phyloP scores from a whole-genome alignment of 2,888 invertebrate genomes.

The Oligia latruncula region DNA sequence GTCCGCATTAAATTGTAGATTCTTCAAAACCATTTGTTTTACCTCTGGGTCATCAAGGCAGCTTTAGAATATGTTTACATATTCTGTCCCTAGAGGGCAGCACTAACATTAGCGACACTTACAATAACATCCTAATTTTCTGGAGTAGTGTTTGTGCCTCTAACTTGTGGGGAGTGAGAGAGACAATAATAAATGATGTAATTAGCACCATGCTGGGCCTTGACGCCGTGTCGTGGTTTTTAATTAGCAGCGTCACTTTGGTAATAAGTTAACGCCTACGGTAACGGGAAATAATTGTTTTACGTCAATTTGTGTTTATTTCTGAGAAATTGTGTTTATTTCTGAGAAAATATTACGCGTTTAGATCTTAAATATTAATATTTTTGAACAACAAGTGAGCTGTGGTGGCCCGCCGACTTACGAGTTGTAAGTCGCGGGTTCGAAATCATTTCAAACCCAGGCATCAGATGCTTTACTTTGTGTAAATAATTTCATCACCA shows the following conservation, averaged over 20 bases:
- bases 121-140: conserved; percentile 40
- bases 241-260: conserved; percentile 52
- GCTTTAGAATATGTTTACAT: neutral
- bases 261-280: conserved; percentile 33
- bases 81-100: neutral
- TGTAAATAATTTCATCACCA: too few species aligned
- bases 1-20: too few species aligned
- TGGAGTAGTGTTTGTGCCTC: conserved; percentile 18
- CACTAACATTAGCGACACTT: neutral
- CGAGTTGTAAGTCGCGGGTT: too few species aligned
- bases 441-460: too few species aligned
- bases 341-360: neutral
- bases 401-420: too few species aligned
- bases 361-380: neutral
- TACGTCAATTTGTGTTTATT: conserved; percentile 13
- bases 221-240: conserved; percentile 45
- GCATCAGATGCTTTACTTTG: too few species aligned
- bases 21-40: too few species aligned
- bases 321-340: conserved; percentile 7
- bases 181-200: conserved; percentile 63
- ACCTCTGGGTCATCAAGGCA: too few species aligned
- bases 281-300: conserved; percentile 6
- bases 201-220: conserved; percentile 58
- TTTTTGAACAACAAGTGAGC: neutral
- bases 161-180: conserved; percentile 31